Base-by-base conservation (phyloP, 1,140 invertebrate genomes). In the Temnothorax nylanderi region DNA sequence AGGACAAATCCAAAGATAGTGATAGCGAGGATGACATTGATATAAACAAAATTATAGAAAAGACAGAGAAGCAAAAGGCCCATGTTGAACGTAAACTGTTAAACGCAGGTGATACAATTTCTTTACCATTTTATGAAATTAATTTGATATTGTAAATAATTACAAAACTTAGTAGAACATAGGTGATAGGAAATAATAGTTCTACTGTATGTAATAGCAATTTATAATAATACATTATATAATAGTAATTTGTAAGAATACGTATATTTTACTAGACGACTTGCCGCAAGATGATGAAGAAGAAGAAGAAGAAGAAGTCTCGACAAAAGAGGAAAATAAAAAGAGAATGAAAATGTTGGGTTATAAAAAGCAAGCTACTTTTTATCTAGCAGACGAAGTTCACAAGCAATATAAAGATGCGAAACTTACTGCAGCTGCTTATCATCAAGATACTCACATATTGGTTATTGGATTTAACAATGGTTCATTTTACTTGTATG, bases 401-500 rank as follows among this genome's bases (percentile, higher is more conserved):
- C 96, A 96, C 54, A 97, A 97, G 92, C 95, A 96, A 34, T 2
- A 37, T 7, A 93, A 96, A 81, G 94, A 93, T 90, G 96, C 97
- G 0, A 93, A 95, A 64, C 92, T 99, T 3, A 98, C 98, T 0
- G 96, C 97, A 64, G 97, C 97, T 13, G 97, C 97, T 49, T 99
- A 98, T 94, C 98, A 99, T 94, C 96, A 96, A 89, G 94, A 96
- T 8, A 97, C 97, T 13, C 97, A 97, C 93, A 96, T 99, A 76
- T 95, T 99, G 56, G 94, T 94, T 37, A 95, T 88, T 93, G 98
- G 98, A 10, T 99, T 98, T 91, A 97, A 96, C 44, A 97, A 96
- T 93, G 98, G 98, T 10, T 95, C 96, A 18, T 99, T 99, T 95
- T 97, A 98, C 92, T 95, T 99, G 0, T 98, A 99, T 91, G 98